Conservation (phyloP, 2,888 invertebrate genomes). For the Mongoloraphidia duomilia region DNA sequence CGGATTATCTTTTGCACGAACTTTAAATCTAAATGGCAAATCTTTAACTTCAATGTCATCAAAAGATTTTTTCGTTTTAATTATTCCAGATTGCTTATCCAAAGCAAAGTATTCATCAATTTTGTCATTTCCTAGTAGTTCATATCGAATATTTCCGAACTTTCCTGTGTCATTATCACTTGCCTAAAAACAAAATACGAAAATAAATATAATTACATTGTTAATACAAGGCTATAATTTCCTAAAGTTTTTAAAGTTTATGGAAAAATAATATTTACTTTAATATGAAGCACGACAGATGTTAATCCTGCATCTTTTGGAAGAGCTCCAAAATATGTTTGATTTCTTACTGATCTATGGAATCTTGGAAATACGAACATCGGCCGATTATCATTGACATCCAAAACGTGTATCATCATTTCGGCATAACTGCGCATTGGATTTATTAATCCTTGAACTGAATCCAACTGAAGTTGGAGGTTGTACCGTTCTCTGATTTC, state of each 20-base stretch:
- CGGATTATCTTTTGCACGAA: conserved; percentile 62
- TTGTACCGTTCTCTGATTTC: conserved; percentile 60
- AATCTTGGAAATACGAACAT: conserved; percentile 59
- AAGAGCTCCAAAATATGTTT: conserved; percentile 69
- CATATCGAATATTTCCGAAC: conserved; percentile 66
- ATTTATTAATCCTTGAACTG: conserved; percentile 67
- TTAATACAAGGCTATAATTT: not conserved
- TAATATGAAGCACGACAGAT: conserved; percentile 64
- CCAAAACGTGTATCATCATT: conserved; percentile 67
- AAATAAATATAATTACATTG: not conserved
- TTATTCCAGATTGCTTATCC: conserved; percentile 57
- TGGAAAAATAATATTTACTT: conserved; percentile 30
- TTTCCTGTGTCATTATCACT: conserved; percentile 75
- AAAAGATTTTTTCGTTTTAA: conserved; percentile 60
- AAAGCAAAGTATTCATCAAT: conserved; percentile 54
- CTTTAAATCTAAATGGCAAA: conserved; percentile 60
- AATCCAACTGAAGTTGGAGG: conserved; percentile 61
- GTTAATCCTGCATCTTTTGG: conserved; percentile 58
- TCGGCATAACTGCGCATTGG: conserved; percentile 58
- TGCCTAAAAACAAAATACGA: conserved; percentile 36
- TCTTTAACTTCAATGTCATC: conserved; percentile 45
- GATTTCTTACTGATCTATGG: conserved; percentile 38
- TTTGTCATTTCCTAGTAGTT: conserved; percentile 24
- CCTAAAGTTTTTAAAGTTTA: not conserved
- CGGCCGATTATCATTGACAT: conserved; percentile 83